Conservation (phyloP, 2,888 invertebrate genomes). For the Mylabris sibirica region DNA sequence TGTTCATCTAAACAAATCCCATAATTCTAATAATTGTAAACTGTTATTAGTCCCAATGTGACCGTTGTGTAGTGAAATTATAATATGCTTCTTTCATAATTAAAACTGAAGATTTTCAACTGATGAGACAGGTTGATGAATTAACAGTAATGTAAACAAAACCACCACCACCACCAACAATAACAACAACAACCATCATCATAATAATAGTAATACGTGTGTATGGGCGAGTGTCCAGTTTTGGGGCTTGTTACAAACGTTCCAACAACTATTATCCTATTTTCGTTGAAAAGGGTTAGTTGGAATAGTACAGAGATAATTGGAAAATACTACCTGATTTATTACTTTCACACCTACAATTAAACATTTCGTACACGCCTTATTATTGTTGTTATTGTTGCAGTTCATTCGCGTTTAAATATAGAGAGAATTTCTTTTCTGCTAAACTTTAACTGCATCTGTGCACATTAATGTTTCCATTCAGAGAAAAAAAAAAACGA, state of each 20-base stretch:
- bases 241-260: neutral
- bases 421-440: too few relatives aligned
- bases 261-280: neutral
- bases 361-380: neutral
- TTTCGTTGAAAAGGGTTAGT: constrained; percentile 12
- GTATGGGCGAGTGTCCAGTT: constrained; percentile 15
- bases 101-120: constrained; percentile 16
- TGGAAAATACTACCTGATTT: constrained; percentile 36
- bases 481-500: too few relatives aligned
- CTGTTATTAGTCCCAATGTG: constrained; percentile 13
- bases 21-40: neutral
- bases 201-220: neutral
- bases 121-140: constrained; percentile 35
- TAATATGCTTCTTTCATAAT: constrained; percentile 31
- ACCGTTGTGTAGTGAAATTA: constrained; percentile 22
- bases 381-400: neutral
- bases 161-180: constrained; percentile 17
- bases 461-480: neutral
- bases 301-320: constrained; percentile 16
- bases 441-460: constrained; percentile 20
- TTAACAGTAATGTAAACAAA: constrained; percentile 36
- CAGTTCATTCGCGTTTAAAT: too few relatives aligned
- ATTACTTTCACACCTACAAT: constrained; percentile 24
- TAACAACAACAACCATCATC: neutral
- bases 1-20: neutral